Base-by-base conservation (phyloP, 2,888 invertebrate species). In the Polyploca ridens region DNA sequence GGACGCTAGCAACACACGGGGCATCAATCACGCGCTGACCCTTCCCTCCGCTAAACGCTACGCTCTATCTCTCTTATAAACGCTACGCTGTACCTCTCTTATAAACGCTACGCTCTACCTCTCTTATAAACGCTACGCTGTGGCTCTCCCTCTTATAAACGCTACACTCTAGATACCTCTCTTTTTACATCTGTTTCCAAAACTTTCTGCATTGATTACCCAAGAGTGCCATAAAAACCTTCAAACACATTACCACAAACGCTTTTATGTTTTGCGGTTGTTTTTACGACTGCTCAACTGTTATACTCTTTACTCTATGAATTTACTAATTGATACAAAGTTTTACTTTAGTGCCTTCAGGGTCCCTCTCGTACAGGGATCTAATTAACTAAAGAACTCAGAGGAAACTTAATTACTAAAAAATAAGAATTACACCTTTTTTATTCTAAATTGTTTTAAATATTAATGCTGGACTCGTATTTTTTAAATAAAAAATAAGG, bases 281-380 rank as follows among this genome's bases (percentile, higher is more conserved):
- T 10, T 49, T 54, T 54, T 54, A 54, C 54, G 54, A 54, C 54
- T 54, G 2, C 49, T 4, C 49, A 16, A 49, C 16, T 16, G 16
- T 46, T 54, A n/a, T 10, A 10, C 16, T 19, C 10, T 54, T 19
- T 54, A 19, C 54, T 54, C n/a, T 54, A 54, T 54, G 54, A 14
- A 54, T 54, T 54, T 49, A 49, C 49, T 49, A 49, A 49, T 49
- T 49, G 49, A 16, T 16, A 7, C n/a, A 49, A 49, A 49, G 54
- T 49, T 49, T 8, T 8, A 54, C 19, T 19, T 54, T 54, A 54
- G 0, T 54, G 7, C 54, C 10, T 19, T n/a, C 54, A 4, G 7
- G 10, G 54, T 54, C 16, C 16, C 14, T 49, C 14, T 27, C 27
- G 27, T 27, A 27, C 27, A 27, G 27, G 49, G 6, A 16, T 16